These are phyloP conservation scores for Protophormia terraenovae DNA, from an alignment of 2,888 invertebrate genomes.

Conservation along the genomic window DNA sequence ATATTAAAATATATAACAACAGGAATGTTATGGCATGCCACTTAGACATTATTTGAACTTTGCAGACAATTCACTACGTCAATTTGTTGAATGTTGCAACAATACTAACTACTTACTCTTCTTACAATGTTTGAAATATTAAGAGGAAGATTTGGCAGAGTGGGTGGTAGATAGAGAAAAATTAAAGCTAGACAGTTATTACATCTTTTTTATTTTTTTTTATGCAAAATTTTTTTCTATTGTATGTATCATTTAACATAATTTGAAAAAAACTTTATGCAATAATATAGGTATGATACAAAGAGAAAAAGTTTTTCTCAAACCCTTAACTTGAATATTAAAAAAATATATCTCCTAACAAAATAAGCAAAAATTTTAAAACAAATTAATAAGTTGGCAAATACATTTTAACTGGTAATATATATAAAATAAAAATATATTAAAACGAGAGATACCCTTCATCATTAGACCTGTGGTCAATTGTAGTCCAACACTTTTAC, in stretches of 20 bases:
- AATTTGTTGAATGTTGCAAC: constrained; percentile 32
- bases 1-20: constrained; percentile 2
- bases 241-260: constrained; percentile 28
- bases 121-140: neutral
- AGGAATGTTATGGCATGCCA: constrained; percentile 34
- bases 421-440: too few relatives aligned
- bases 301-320: too few relatives aligned
- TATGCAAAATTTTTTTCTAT: neutral
- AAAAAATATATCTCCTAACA: too few relatives aligned
- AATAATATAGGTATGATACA: neutral
- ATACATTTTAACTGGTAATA: too few relatives aligned
- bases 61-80: constrained; percentile 60
- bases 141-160: neutral
- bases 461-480: too few relatives aligned
- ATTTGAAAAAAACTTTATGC: constrained; percentile 40
- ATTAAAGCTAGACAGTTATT: neutral
- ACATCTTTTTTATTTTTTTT: neutral
- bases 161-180: neutral
- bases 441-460: too few relatives aligned
- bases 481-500: too few relatives aligned
- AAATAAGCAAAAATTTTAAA: too few relatives aligned
- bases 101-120: neutral
- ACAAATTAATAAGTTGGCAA: too few relatives aligned
- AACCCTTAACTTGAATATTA: too few relatives aligned
- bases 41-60: constrained; percentile 63